These are phyloP conservation scores for Rutilus rutilus DNA, from an alignment of 2,113 vertebrate genomes.

Conservation along the genomic window DNA sequence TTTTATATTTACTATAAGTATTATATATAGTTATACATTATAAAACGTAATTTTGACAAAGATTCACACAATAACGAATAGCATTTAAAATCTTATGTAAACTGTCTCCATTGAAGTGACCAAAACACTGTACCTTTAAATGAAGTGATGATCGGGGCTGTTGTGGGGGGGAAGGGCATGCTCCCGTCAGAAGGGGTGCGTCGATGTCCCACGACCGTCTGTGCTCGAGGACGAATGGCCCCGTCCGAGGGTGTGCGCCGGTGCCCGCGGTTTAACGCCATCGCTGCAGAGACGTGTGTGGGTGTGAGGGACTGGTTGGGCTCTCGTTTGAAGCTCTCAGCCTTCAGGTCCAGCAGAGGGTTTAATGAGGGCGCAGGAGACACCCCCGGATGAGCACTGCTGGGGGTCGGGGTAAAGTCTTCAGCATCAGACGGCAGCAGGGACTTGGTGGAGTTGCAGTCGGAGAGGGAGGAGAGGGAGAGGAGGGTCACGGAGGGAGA, in stretches of 20 bases:
- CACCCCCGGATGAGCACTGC: conserved; percentile 50
- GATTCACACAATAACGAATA: not conserved
- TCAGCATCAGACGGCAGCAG: conserved; percentile 87
- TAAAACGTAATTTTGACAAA: not conserved
- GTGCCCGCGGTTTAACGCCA: conserved; percentile 79
- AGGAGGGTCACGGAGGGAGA: conserved; percentile 84
- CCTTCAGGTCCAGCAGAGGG: conserved; percentile 84
- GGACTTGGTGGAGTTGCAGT: conserved; percentile 91
- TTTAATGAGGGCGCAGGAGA: conserved; percentile 69
- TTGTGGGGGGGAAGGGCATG: conserved; percentile 72
- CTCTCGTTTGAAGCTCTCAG: conserved; percentile 90
- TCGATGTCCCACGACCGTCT: conserved; percentile 72
- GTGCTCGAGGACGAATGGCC: conserved; percentile 79
- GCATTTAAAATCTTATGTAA: not conserved
- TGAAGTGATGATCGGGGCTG: conserved; percentile 34
- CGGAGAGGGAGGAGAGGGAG: conserved; percentile 88
- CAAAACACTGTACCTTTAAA: conserved; percentile 62
- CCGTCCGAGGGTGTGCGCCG: conserved; percentile 86
- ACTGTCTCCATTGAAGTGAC: not conserved
- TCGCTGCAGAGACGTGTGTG: conserved; percentile 83
- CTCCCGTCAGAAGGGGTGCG: conserved; percentile 80
- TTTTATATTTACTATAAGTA: no score
- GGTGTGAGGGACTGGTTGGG: conserved; percentile 90
- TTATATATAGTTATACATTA: no score
- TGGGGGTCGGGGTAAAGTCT: conserved; percentile 70